These are phyloP conservation scores for Cardiocondyla obscurior DNA, from an alignment of 1,140 invertebrate genomes.

Conservation along the genomic window DNA sequence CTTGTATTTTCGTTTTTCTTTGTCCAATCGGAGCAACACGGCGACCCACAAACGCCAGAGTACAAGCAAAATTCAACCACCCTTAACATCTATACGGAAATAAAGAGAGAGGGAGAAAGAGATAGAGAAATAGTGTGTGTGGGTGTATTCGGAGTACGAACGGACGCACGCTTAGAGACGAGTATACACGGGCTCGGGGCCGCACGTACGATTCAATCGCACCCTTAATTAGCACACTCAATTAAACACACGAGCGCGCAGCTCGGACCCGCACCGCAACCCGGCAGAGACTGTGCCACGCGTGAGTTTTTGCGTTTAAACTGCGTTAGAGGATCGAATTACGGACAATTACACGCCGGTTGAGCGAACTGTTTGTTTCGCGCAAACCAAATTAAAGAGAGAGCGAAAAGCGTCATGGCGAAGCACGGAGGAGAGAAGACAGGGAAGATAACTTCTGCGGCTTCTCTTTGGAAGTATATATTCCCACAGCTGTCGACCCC, in stretches of 20 bases:
- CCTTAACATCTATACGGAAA: neutral
- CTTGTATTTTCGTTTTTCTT: constrained; percentile 22
- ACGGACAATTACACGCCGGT: constrained; percentile 74
- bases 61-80: constrained; percentile 2
- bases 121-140: neutral
- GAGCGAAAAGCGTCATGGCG: constrained; percentile 6
- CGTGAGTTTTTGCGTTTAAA: constrained; percentile 67
- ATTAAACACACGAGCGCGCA: constrained; percentile 66
- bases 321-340: constrained; percentile 75
- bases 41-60: constrained; percentile 16
- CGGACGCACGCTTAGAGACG: constrained; percentile 15
- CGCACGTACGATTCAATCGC: constrained; percentile 70
- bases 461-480: constrained; percentile 17
- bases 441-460: constrained; percentile 23
- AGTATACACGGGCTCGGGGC: neutral
- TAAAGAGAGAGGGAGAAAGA: neutral
- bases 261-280: constrained; percentile 39
- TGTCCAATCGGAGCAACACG: neutral
- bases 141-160: neutral
- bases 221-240: constrained; percentile 76
- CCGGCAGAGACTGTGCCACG: neutral
- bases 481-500: neutral
- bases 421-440: neutral
- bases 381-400: constrained; percentile 52
- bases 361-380: constrained; percentile 74